Evolutionary conservation across 2,113 vertebrate genomes (phyloP), one percentile per base, ranked within the genome.

Genomic region (Coryphaenoides rupestris): DNA sequence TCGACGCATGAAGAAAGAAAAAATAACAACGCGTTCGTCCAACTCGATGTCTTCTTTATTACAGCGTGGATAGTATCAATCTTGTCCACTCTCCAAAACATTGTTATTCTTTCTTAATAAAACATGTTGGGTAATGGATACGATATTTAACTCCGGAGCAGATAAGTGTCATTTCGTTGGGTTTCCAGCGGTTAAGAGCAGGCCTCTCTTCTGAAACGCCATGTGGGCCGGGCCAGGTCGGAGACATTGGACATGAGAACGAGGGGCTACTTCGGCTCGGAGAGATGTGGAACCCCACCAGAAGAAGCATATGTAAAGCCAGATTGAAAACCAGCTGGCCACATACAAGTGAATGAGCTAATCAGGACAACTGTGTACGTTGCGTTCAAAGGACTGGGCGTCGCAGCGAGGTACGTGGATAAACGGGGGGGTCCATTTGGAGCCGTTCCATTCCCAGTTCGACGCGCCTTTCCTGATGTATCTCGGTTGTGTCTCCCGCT

Each of bases 251-350:
- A 81, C 63, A n/a, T n/a, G 65, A 54, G 9, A 40, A 40, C 33
- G 56, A 65, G 68, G 23, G 45, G 52, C 60, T 76, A 66, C 54
- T 61, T 78, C 56, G 53, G 63, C 66, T 65, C 60, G 55, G 66
- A 63, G 66, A 63, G 59, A 75, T 67, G 64, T 65, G 75, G 60
- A 70, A 66, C 75, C 76, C 33, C 33, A 83, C 76, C 80, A 82
- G 79, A 58, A 66, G 67, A n/a, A n/a, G n/a, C n/a, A n/a, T 66
- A 68, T 69, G 75, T 74, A 71, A 21, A 19, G 75, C 63, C 74
- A 81, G 79, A n/a, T n/a, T 77, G 64, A 82, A 55, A 81, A 84
- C 63, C 79, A 86, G 82, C 80, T 82, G 77, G 65, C 75, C 81
- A 72, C 71, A 75, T 59, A 68, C 63, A 59, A 56, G 58, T 69